Percentiles rank a stretch among this genome's conserved stretches.
These are phyloP conservation scores for Centropus unirufus DNA, from an alignment of 2,113 vertebrate species.

Conservation along the genomic window DNA sequence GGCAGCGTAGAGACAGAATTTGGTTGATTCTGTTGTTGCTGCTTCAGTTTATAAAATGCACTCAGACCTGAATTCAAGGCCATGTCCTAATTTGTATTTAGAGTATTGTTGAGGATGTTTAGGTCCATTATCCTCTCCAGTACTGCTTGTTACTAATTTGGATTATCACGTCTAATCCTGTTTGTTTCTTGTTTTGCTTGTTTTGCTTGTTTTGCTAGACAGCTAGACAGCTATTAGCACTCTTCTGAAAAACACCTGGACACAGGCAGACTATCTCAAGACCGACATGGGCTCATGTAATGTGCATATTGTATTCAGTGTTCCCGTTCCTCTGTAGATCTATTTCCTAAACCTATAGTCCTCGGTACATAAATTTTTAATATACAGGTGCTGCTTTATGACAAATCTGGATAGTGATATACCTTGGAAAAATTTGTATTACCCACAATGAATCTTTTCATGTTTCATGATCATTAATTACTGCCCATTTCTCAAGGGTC, in stretches of 20 bases:
- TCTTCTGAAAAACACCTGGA: not conserved
- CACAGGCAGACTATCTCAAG: not conserved
- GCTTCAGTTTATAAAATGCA: not conserved
- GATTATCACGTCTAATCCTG: not conserved
- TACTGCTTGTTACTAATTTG: not conserved
- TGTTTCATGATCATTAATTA: slow-evolving; percentile 52
- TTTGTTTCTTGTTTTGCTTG: not conserved
- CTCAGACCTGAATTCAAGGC: not conserved
- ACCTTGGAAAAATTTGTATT: not conserved
- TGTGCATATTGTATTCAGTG: not conserved
- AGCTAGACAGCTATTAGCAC: not conserved
- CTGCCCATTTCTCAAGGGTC: slow-evolving; percentile 16
- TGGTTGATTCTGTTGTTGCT: not conserved
- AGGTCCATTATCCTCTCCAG: not conserved
- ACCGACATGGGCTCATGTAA: not conserved
- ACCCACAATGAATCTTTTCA: not conserved
- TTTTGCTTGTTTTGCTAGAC: too few relatives aligned
- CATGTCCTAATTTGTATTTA: not conserved
- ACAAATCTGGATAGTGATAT: not conserved
- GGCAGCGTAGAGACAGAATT: not conserved
- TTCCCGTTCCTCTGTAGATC: not conserved
- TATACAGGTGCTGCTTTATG: not conserved
- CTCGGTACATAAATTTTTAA: not conserved
- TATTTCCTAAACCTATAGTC: not conserved
- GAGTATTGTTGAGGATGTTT: not conserved